Evolutionary conservation across 2,797 vertebrate genomes (phyloP).

Genomic region (Lagothrix lagotricha): DNA sequence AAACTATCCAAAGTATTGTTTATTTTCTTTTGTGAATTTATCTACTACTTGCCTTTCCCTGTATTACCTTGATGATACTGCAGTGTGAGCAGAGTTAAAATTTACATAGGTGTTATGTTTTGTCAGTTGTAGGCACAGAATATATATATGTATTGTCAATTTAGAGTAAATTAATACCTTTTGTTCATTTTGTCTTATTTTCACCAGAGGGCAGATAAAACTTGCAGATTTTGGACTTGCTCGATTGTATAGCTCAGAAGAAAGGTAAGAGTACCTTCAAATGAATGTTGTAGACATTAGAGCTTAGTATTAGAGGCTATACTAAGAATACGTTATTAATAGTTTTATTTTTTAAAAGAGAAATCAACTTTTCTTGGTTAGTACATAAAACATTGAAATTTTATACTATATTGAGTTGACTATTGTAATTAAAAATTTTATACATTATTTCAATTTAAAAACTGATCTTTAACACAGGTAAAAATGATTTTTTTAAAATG

Average conservation of each 20-base stretch:
- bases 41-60: not conserved
- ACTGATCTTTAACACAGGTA: not conserved
- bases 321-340: not conserved
- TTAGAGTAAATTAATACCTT: slow-evolving; percentile 34
- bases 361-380: not conserved
- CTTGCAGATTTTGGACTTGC: slow-evolving; percentile 91
- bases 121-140: not conserved
- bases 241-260: slow-evolving; percentile 90
- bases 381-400: not conserved
- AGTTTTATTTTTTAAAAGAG: not conserved
- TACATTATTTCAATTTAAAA: not conserved
- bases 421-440: slow-evolving; percentile 47
- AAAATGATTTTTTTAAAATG: slow-evolving; percentile 29
- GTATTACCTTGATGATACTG: not conserved
- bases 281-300: not conserved
- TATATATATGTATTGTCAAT: slow-evolving; percentile 3
- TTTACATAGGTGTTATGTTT: not conserved
- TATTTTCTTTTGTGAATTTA: not conserved
- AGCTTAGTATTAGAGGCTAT: slow-evolving; percentile 27
- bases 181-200: slow-evolving; percentile 80
- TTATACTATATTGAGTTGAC: not conserved
- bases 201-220: slow-evolving; percentile 90
- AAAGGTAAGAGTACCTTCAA: slow-evolving; percentile 85
- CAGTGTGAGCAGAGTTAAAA: not conserved
- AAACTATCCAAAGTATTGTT: not conserved